These are phyloP conservation scores for Cryptocheilus praepositus DNA, from an alignment of 2,888 invertebrate genomes.

Conservation along the genomic window DNA sequence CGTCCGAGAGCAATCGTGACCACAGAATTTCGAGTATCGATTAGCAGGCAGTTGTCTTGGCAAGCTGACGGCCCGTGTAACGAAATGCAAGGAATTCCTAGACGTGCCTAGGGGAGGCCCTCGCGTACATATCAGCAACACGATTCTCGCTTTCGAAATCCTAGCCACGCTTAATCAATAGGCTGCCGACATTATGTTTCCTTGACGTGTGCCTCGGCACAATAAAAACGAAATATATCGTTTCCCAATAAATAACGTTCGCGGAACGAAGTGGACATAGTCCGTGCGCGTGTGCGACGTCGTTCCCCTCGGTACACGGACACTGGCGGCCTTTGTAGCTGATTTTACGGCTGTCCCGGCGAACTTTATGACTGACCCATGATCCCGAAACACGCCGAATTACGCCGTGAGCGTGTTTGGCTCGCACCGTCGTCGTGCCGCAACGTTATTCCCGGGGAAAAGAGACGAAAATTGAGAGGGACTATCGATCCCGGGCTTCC, in stretches of 20 bases:
- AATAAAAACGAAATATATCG: slow-evolving; percentile 12
- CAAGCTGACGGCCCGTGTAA: slow-evolving; percentile 23
- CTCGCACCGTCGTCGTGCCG: slow-evolving; percentile 14
- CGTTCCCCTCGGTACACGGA: not conserved
- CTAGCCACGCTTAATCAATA: too few relatives aligned
- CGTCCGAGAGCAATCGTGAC: too few relatives aligned
- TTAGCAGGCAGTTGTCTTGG: too few relatives aligned
- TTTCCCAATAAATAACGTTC: slow-evolving; percentile 11
- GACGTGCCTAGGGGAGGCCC: not conserved
- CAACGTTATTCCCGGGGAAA: slow-evolving; percentile 29
- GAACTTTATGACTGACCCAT: slow-evolving; percentile 64
- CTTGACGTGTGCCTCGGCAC: not conserved
- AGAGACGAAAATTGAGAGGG: slow-evolving; percentile 54
- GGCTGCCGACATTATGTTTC: too few relatives aligned
- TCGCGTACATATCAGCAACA: too few relatives aligned
- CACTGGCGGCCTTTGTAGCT: slow-evolving; percentile 53
- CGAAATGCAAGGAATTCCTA: slow-evolving; percentile 44
- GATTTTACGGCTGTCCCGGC: slow-evolving; percentile 58
- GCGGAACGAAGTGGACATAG: not conserved
- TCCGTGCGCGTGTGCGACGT: not conserved
- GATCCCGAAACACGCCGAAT: slow-evolving; percentile 67
- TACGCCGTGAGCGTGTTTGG: slow-evolving; percentile 35
- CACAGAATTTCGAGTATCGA: too few relatives aligned
- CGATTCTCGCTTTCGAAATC: too few relatives aligned
- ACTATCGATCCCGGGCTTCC: slow-evolving; percentile 49